Evolutionary conservation across 2,888 invertebrate genomes (phyloP).

Genomic region (Chalcosyrphus nemorum): DNA sequence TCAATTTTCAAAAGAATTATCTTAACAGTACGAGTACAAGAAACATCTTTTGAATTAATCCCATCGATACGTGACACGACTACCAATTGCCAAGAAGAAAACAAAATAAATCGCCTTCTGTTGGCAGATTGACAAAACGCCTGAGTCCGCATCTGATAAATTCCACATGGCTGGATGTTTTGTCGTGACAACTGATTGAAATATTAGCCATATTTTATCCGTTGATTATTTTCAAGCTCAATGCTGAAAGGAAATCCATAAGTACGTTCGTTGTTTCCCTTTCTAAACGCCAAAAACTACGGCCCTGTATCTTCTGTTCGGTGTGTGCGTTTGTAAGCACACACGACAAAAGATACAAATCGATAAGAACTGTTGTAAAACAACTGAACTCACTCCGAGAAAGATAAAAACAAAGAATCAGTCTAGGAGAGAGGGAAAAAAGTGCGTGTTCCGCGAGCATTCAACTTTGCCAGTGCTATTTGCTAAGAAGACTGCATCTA

Average conservation of each 20-base stretch:
- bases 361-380: background rate
- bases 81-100: conserved; percentile 35
- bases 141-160: conserved; percentile 55
- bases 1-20: background rate
- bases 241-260: background rate
- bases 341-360: conserved; percentile 19
- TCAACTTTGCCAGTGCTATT: conserved; percentile 50
- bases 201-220: conserved; percentile 50
- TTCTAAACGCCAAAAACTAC: conserved; percentile 7
- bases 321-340: no score
- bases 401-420: background rate
- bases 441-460: conserved; percentile 49
- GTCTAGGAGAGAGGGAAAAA: background rate
- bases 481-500: conserved; percentile 35
- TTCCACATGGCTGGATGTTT: no score
- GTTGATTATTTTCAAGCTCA: background rate
- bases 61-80: conserved; percentile 47
- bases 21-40: background rate
- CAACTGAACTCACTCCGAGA: background rate
- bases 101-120: conserved; percentile 57
- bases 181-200: conserved; percentile 65
- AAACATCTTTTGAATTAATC: conserved; percentile 22
- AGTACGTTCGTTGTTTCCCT: background rate
- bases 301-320: no score
- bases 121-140: conserved; percentile 57